Evolutionary conservation across 2,113 vertebrate genomes (phyloP).

Genomic region (Setophaga kirtlandii): DNA sequence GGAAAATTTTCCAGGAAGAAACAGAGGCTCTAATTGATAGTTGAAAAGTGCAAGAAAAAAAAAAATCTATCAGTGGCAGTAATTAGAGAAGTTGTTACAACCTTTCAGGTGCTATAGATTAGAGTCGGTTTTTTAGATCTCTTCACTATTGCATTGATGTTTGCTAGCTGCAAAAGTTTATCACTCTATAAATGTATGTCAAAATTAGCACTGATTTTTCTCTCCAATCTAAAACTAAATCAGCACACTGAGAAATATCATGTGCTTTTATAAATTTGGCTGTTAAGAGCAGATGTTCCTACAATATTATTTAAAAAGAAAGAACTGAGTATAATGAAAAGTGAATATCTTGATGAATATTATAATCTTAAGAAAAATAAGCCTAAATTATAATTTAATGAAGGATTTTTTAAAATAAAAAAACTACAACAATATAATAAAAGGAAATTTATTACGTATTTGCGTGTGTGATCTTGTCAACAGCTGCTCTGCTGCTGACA

Average conservation of each 20-base stretch:
- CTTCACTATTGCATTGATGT: not conserved
- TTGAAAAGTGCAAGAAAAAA: not conserved
- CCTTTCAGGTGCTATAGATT: not conserved
- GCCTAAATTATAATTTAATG: not conserved
- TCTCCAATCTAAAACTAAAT: not conserved
- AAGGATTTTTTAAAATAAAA: not conserved
- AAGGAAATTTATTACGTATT: not conserved
- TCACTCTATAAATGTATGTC: not conserved
- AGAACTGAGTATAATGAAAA: not conserved
- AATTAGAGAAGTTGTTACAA: slow-evolving; percentile 15
- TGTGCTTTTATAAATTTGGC: not conserved
- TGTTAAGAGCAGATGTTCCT: not conserved
- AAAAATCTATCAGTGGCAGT: not conserved
- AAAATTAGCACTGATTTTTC: not conserved
- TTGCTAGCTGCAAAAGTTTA: not conserved
- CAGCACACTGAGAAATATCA: not conserved
- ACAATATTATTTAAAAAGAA: not conserved
- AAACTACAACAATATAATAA: not conserved
- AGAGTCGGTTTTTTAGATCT: not conserved
- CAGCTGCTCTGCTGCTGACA: not conserved
- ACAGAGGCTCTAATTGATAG: not conserved
- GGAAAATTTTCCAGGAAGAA: not conserved
- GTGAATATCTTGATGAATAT: not conserved
- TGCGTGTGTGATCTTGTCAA: not conserved
- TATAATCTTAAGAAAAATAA: not conserved